Percentiles rank a stretch among this genome's conserved stretches.
These are phyloP conservation scores for Pantherophis vulpinus DNA, from an alignment of 2,797 vertebrate genomes.

Conservation along the genomic window DNA sequence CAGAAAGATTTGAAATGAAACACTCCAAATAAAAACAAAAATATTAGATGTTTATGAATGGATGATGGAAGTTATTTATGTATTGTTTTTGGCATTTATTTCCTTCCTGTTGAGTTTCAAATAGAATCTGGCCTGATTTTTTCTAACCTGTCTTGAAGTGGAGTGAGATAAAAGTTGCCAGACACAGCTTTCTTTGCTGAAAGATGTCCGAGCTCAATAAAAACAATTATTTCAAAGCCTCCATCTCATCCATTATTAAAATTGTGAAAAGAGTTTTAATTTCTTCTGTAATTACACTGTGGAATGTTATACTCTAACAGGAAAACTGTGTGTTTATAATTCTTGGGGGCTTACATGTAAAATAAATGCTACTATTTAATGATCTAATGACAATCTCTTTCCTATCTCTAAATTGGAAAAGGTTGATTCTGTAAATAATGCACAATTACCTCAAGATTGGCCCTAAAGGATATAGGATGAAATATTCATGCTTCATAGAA, in stretches of 20 bases:
- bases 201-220: constrained; percentile 71
- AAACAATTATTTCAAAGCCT: constrained; percentile 74
- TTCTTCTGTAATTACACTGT: constrained; percentile 74
- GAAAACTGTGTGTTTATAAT: constrained; percentile 58
- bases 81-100: constrained; percentile 40
- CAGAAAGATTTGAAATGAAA: constrained; percentile 21
- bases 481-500: constrained; percentile 55
- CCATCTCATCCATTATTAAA: constrained; percentile 78
- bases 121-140: constrained; percentile 49
- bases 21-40: constrained; percentile 1
- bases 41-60: constrained; percentile 25
- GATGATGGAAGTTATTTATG: not conserved
- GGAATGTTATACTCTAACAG: constrained; percentile 64
- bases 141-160: constrained; percentile 57
- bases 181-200: constrained; percentile 53
- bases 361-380: constrained; percentile 60
- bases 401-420: constrained; percentile 51
- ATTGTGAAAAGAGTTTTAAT: constrained; percentile 75
- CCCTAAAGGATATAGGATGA: constrained; percentile 56
- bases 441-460: constrained; percentile 64
- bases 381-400: constrained; percentile 42
- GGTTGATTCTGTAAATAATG: constrained; percentile 55
- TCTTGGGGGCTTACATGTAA: constrained; percentile 1
- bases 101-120: constrained; percentile 55
- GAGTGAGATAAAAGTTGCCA: constrained; percentile 59